These are phyloP conservation scores for Cephonodes hylas DNA, from an alignment of 2,888 invertebrate species.

Conservation along the genomic window DNA sequence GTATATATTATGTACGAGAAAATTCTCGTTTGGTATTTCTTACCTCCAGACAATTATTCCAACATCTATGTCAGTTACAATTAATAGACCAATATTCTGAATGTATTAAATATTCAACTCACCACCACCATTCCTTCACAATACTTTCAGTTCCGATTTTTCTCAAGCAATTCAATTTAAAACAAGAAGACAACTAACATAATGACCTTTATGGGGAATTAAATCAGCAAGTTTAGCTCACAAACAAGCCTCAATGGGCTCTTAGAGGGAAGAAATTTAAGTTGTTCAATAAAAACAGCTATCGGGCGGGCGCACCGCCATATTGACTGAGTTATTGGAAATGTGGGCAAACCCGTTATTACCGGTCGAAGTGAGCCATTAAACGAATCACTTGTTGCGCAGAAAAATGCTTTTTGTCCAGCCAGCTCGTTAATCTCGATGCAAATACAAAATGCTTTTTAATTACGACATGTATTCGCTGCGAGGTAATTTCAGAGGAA, in stretches of 20 bases:
- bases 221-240: constrained; percentile 19
- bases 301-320: constrained; percentile 10
- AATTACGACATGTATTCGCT: background rate
- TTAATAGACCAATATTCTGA: too few relatives aligned
- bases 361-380: background rate
- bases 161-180: background rate
- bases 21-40: too few relatives aligned
- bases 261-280: constrained; percentile 19
- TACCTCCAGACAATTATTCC: too few relatives aligned
- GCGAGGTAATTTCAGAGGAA: background rate
- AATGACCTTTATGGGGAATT: constrained; percentile 16
- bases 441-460: background rate
- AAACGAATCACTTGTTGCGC: background rate
- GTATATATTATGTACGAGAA: too few relatives aligned
- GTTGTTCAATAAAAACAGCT: constrained; percentile 25
- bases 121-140: background rate
- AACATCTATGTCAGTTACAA: too few relatives aligned
- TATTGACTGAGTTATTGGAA: constrained; percentile 14
- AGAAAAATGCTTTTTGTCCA: constrained; percentile 1
- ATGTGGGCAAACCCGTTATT: background rate
- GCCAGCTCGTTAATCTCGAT: background rate
- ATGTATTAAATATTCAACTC: background rate
- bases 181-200: background rate
- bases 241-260: constrained; percentile 17
- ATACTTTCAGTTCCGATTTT: background rate